Evolutionary conservation across 2,113 vertebrate species (phyloP).

Genomic region (Haemorhous mexicanus): DNA sequence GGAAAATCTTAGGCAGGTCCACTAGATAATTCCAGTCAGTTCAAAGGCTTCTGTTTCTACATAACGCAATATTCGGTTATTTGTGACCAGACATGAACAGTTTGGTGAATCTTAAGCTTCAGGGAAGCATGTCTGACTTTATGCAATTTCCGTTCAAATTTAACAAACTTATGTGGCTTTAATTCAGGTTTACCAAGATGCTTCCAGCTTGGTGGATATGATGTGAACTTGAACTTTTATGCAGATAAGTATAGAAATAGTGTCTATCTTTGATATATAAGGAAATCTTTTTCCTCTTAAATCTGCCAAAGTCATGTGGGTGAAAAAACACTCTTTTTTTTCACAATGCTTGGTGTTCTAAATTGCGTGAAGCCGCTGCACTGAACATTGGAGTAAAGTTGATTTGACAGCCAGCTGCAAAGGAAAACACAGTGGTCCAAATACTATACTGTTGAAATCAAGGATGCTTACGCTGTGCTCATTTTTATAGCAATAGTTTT

Average conservation of each 20-base stretch:
- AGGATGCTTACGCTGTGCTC: not conserved
- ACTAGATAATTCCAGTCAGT: not conserved
- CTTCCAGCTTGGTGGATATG: not conserved
- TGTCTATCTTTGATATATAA: not conserved
- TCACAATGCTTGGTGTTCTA: not conserved
- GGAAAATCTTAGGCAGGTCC: not conserved
- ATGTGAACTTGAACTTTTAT: not conserved
- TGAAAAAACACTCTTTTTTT: not conserved
- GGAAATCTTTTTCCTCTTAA: not conserved
- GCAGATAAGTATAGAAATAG: not conserved
- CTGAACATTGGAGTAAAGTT: not conserved
- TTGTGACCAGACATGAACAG: not conserved
- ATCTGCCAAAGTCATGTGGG: not conserved
- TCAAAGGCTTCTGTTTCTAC: not conserved
- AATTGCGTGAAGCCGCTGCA: not conserved
- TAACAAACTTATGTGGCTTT: not conserved
- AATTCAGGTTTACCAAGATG: not conserved
- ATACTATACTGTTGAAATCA: not conserved
- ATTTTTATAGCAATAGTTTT: not conserved
- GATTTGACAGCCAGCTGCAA: not conserved
- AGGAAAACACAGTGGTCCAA: not conserved
- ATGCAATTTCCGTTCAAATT: not conserved
- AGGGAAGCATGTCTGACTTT: not conserved
- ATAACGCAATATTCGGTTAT: rapidly evolving
- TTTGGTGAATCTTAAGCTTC: not conserved